Conservation (phyloP, 1,140 invertebrate species). For the Ooceraea biroi region DNA sequence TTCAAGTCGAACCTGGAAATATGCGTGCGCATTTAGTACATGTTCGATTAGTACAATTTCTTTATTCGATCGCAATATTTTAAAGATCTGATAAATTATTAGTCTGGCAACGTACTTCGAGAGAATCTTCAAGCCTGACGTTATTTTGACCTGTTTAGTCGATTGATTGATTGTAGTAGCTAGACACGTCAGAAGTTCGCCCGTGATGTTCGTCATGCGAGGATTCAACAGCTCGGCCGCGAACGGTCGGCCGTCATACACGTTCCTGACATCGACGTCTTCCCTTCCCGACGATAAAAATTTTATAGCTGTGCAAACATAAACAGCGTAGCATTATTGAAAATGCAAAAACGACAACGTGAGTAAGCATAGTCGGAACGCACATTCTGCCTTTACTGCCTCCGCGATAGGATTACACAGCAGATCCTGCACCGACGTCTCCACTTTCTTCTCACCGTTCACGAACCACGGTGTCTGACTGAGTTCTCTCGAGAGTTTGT, state of each 20-base stretch:
- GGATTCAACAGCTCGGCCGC: slow-evolving; percentile 93
- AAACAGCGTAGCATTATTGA: slow-evolving; percentile 11
- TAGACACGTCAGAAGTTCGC: slow-evolving; percentile 86
- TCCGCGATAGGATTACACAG: slow-evolving; percentile 89
- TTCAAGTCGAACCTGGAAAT: slow-evolving; percentile 89
- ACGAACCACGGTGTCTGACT: slow-evolving; percentile 98
- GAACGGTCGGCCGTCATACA: slow-evolving; percentile 95
- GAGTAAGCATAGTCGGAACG: slow-evolving; percentile 59
- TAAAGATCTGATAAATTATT: not conserved
- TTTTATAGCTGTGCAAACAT: slow-evolving; percentile 85
- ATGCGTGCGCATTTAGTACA: not conserved
- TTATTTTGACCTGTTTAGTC: slow-evolving; percentile 87
- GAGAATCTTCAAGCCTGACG: slow-evolving; percentile 89
- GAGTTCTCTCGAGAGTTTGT: slow-evolving; percentile 94
- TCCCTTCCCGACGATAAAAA: slow-evolving; percentile 97
- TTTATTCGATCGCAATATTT: slow-evolving; percentile 32
- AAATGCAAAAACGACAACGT: not conserved
- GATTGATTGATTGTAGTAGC: slow-evolving; percentile 89
- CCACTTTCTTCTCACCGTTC: slow-evolving; percentile 92
- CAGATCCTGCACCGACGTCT: slow-evolving; percentile 96
- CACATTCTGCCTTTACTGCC: slow-evolving; percentile 87
- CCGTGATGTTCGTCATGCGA: slow-evolving; percentile 86
- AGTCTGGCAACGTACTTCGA: slow-evolving; percentile 85
- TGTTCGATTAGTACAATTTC: not conserved
- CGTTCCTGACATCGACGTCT: slow-evolving; percentile 96